Evolutionary conservation across 2,113 vertebrate species (phyloP).

Genomic region (Ramphastos sulfuratus): DNA sequence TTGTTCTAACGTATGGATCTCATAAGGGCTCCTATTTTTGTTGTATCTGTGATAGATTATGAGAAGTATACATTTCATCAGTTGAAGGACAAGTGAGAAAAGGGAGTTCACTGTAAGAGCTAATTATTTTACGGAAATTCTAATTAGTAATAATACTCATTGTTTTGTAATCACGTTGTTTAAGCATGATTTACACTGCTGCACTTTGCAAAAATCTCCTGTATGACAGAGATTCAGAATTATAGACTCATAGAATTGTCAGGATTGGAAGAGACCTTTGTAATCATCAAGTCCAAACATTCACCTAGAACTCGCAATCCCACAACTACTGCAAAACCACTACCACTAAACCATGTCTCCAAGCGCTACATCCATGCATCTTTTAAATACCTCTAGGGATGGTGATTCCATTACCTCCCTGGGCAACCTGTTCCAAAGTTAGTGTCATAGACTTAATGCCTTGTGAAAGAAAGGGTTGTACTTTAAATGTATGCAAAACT

Average conservation of each 20-base stretch:
- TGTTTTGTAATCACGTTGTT: not conserved
- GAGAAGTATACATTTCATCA: not conserved
- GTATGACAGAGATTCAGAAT: not conserved
- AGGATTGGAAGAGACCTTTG: no score
- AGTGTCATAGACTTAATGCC: not conserved
- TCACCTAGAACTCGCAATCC: no score
- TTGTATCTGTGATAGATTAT: not conserved
- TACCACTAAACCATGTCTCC: no score
- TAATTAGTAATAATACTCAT: not conserved
- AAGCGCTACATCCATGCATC: no score
- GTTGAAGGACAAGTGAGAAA: not conserved
- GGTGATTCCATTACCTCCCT: no score
- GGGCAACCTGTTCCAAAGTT: not conserved
- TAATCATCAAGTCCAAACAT: no score
- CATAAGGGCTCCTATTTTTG: not conserved
- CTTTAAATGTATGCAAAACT: not conserved
- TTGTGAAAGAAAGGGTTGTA: not conserved
- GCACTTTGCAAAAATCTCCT: not conserved
- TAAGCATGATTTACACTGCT: not conserved
- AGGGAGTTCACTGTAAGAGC: not conserved
- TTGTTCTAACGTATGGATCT: not conserved
- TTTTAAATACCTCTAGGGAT: no score
- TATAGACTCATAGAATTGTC: not conserved
- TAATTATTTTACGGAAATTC: not conserved
- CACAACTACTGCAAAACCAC: no score